A percentile compares a stretch with the other conserved stretches of the same genome.
phyloP scores from a whole-genome alignment of 2,113 vertebrate genomes.

The Erinaceus europaeus region DNA sequence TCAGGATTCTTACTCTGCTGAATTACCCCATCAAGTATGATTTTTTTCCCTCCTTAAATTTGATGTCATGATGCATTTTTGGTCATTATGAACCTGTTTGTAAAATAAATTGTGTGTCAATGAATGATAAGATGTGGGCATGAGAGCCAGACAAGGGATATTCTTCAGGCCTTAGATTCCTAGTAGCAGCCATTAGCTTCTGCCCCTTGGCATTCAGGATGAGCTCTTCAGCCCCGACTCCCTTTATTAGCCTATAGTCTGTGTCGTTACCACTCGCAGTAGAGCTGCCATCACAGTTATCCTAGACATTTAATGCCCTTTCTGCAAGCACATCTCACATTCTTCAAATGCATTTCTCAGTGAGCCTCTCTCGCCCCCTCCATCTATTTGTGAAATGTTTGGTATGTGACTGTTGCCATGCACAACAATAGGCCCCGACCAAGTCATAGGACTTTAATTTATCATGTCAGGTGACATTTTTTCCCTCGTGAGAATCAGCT shows the following conservation, averaged over 20 bases:
- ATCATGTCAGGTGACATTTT: background rate
- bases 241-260: background rate
- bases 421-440: background rate
- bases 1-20: too few relatives aligned
- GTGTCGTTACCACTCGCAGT: background rate
- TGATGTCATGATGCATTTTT: background rate
- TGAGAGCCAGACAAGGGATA: background rate
- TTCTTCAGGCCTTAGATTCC: background rate
- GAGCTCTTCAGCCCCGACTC: background rate
- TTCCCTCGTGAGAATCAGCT: background rate
- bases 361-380: conserved; percentile 27
- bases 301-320: conserved; percentile 37
- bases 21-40: background rate
- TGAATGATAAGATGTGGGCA: background rate
- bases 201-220: background rate
- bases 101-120: conserved; percentile 7
- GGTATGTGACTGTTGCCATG: conserved; percentile 63
- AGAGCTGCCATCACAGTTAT: background rate
- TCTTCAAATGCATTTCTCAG: conserved; percentile 56
- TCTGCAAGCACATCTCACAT: conserved; percentile 47
- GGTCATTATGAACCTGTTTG: background rate
- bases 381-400: conserved; percentile 66
- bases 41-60: background rate
- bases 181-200: background rate
- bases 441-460: conserved; percentile 42